These are phyloP conservation scores for Chydorus sphaericus DNA, from an alignment of 2,888 invertebrate genomes.

Conservation along the genomic window DNA sequence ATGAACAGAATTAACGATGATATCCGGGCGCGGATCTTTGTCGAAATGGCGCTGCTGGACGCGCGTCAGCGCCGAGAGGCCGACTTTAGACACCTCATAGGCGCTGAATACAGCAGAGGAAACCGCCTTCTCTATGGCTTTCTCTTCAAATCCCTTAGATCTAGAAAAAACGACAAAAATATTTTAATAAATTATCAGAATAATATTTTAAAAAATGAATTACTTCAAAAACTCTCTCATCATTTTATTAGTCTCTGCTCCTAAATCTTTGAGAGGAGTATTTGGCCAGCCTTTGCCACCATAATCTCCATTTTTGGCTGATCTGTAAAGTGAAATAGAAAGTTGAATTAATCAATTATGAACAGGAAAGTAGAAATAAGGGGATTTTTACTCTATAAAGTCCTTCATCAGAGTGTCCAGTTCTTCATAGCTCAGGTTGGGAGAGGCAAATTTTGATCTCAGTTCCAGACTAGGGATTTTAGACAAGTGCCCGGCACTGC, in stretches of 20 bases:
- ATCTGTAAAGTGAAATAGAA: slow-evolving; percentile 6
- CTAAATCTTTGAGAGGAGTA: no score
- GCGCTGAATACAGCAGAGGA: no score
- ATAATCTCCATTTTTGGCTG: slow-evolving; percentile 36
- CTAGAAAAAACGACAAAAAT: no score
- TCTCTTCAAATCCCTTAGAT: no score
- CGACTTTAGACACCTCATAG: slow-evolving; percentile 59
- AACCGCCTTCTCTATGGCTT: no score
- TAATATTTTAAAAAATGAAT: no score
- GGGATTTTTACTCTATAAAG: slow-evolving; percentile 43
- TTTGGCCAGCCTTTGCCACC: slow-evolving; percentile 17
- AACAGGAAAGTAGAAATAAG: neutral
- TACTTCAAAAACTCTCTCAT: no score
- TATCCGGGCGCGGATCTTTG: slow-evolving; percentile 27
- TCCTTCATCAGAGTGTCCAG: slow-evolving; percentile 46
- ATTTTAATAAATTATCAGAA: no score
- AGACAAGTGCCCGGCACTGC: slow-evolving; percentile 46
- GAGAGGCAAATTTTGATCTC: slow-evolving; percentile 38
- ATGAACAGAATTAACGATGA: slow-evolving; percentile 29
- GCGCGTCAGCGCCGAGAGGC: slow-evolving; percentile 43
- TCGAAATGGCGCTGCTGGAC: slow-evolving; percentile 48
- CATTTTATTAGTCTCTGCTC: no score
- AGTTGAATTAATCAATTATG: neutral
- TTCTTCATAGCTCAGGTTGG: slow-evolving; percentile 41
- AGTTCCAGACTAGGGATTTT: slow-evolving; percentile 42